Conservation (phyloP, 2,888 invertebrate species). For the Pseudanteris insignis region DNA sequence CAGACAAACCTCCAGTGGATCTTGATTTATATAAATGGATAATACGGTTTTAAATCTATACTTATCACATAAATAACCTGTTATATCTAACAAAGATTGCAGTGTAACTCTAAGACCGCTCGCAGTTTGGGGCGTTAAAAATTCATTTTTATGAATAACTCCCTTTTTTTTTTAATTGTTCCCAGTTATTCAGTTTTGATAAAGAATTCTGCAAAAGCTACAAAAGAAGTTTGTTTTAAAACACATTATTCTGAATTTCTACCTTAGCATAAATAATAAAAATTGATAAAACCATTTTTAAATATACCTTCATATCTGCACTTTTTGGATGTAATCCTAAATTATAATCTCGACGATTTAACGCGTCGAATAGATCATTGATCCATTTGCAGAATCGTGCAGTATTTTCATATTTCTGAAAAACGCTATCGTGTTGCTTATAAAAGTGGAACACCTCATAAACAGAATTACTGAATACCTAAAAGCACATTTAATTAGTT, state of each 20-base stretch:
- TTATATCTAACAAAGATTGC: slow-evolving; percentile 40
- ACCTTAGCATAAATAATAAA: too few species aligned
- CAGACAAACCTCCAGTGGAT: slow-evolving; percentile 46
- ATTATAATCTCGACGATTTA: neutral
- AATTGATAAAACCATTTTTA: neutral
- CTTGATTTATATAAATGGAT: slow-evolving; percentile 45
- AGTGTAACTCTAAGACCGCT: slow-evolving; percentile 43
- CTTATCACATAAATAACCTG: slow-evolving; percentile 29
- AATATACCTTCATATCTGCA: neutral
- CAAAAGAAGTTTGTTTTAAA: neutral
- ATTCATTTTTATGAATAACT: slow-evolving; percentile 23
- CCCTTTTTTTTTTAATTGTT: slow-evolving; percentile 23
- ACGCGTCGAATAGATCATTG: neutral
- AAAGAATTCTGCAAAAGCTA: slow-evolving; percentile 2
- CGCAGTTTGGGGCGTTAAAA: slow-evolving; percentile 42
- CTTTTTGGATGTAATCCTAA: neutral
- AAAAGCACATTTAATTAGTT: neutral
- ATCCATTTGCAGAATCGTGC: neutral
- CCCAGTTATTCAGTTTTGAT: slow-evolving; percentile 34
- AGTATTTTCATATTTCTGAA: neutral
- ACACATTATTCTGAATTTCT: too few species aligned
- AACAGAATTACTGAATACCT: neutral
- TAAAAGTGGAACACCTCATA: neutral
- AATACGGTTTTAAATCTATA: slow-evolving; percentile 37
- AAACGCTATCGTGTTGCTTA: neutral